A percentile compares a stretch with the other conserved stretches of the same genome.
These are phyloP conservation scores for Leptoteleia sp. DNA, from an alignment of 1,140 invertebrate genomes.

Conservation along the genomic window DNA sequence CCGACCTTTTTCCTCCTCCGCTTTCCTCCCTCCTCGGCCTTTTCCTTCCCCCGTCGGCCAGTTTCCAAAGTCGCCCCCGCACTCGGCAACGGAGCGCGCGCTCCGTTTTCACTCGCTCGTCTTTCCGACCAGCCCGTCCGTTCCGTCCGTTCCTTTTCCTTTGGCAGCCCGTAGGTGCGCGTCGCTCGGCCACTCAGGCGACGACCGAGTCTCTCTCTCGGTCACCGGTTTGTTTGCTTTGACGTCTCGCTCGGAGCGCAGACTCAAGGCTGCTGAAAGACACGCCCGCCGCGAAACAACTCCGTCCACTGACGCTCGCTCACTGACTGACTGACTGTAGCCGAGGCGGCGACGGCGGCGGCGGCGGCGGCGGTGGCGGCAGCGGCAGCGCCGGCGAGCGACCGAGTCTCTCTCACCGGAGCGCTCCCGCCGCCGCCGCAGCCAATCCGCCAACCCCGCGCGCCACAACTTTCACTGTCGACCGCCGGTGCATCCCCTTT, in stretches of 20 bases:
- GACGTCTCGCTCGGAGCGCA: not conserved
- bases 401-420: constrained; percentile 48
- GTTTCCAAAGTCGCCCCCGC: too few species aligned
- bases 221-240: not conserved
- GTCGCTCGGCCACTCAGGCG: too few species aligned
- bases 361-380: too few species aligned
- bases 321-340: constrained; percentile 56
- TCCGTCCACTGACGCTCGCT: constrained; percentile 41
- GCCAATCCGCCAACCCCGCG: constrained; percentile 54
- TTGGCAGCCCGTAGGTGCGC: too few species aligned
- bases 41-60: too few species aligned
- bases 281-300: constrained; percentile 25
- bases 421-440: constrained; percentile 29
- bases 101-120: too few species aligned
- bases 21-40: not conserved
- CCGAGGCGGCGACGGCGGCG: too few species aligned
- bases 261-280: constrained; percentile 18
- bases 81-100: too few species aligned
- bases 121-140: too few species aligned
- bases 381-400: too few species aligned
- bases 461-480: constrained; percentile 74
- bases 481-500: constrained; percentile 62
- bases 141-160: too few species aligned
- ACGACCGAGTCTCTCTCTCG: too few species aligned
- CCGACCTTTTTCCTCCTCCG: constrained; percentile 23